Evolutionary conservation across 2,888 invertebrate species (phyloP), one percentile per base, ranked within the genome.

Genomic region (Dinocampus coccinellae): DNA sequence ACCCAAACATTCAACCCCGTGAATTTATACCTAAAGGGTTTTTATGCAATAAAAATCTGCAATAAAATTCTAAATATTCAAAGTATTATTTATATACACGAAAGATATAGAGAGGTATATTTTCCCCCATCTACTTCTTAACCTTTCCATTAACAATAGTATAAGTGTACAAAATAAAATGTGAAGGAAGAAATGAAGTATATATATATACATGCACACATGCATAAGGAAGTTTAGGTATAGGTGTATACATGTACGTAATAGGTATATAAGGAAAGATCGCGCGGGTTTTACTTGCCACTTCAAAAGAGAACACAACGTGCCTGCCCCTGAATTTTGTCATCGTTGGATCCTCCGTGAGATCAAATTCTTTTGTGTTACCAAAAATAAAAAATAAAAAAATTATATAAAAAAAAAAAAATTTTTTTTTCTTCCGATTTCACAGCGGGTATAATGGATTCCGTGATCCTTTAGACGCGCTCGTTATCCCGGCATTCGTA

Each of bases 391-490:
- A n/a, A n/a, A n/a, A n/a, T n/a, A n/a, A n/a, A n/a, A n/a, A n/a
- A n/a, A n/a, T n/a, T n/a, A n/a, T n/a, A n/a, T n/a, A n/a, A n/a
- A n/a, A n/a, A n/a, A n/a, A n/a, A n/a, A n/a, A n/a, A n/a, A n/a
- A n/a, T n/a, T 75, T 80, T 78, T 78, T 77, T 81, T 83, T 81
- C 78, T 79, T 79, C 77, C 77, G 81, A 83, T 84, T 84, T 83
- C 83, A 84, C 80, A 80, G 79, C 76, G 80, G 74, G 81, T 77
- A 85, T 85, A 85, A 85, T 85, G 82, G 82, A 81, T 82, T 83
- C 81, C 81, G 78, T 83, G 85, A 84, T 85, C 84, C 84, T 84
- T 85, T 84, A 82, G 85, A 85, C 84, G 84, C 85, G 85, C 85
- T 85, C 85, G 85, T 85, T 85, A 85, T 84, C 81, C 83, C 77